Percentiles rank a stretch among this genome's conserved stretches.
These are phyloP conservation scores for Gadopsis bispinosus DNA, from an alignment of 2,797 vertebrate genomes.

Conservation along the genomic window DNA sequence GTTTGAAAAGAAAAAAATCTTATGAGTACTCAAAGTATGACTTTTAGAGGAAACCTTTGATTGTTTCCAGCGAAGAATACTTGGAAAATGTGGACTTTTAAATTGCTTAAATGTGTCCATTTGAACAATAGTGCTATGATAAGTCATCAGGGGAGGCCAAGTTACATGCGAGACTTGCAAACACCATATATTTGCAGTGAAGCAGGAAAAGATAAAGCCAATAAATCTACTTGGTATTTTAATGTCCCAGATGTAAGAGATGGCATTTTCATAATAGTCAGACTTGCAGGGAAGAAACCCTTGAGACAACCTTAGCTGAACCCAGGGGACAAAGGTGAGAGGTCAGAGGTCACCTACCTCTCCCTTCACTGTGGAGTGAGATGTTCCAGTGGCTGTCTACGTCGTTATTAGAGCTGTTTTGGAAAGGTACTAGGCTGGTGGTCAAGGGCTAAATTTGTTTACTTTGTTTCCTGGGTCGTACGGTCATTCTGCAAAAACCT, in stretches of 20 bases:
- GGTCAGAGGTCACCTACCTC: slow-evolving; percentile 49
- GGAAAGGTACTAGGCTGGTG: neutral
- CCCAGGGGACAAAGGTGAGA: slow-evolving; percentile 42
- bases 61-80: slow-evolving; percentile 37
- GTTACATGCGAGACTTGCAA: neutral
- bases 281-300: neutral
- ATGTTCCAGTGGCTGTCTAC: slow-evolving; percentile 54
- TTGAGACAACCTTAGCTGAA: slow-evolving; percentile 26
- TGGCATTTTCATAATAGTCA: slow-evolving; percentile 29
- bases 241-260: slow-evolving; percentile 34
- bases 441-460: neutral
- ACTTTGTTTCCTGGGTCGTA: neutral
- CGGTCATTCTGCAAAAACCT: neutral
- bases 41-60: slow-evolving; percentile 43
- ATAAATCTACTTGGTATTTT: slow-evolving; percentile 7
- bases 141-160: neutral
- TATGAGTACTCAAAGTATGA: neutral
- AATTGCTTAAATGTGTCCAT: neutral
- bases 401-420: slow-evolving; percentile 32
- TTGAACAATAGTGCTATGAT: neutral
- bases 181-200: neutral
- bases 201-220: neutral
- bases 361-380: slow-evolving; percentile 51
- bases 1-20: slow-evolving; percentile 30
- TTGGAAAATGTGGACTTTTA: slow-evolving; percentile 45